Evolutionary conservation across 2,113 vertebrate genomes (phyloP), one percentile per base, ranked within the genome.

Genomic region (Cephalopterus ornatus): DNA sequence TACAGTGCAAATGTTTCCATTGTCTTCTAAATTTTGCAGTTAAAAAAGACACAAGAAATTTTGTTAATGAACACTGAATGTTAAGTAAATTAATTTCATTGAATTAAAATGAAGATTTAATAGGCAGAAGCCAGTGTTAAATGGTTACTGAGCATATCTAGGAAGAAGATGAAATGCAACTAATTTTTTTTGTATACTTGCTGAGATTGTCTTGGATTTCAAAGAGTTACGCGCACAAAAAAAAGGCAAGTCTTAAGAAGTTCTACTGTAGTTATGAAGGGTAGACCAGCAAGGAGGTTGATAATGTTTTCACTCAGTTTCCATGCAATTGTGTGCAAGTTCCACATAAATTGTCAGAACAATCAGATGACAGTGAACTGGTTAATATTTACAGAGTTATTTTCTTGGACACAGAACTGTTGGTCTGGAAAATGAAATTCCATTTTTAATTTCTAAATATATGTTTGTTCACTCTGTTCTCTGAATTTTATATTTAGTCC

Each of bases 401-500:
- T 41, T 88, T 92, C 62, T 77, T 95, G 68, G 85, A 62, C 77
- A 74, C 72, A 77, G 37, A 95, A 39, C 33, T 89, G 56, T 81
- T 88, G 52, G 50, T 84, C 39, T 95, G 93, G 77, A 95, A 96
- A 97, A 95, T 82, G 61, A 82, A 92, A 87, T 95, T 91, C 91
- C 52, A 32, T 37, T 89, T 88, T 92, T 78, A 56, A 76, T 93
- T 92, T 95, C 89, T 95, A 95, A 95, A 95, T 93, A 89, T 87
- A 67, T 87, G 68, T 84, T 86, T 95, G 86, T 85, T 94, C 80
- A 26, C 14, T 66, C 19, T 78, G 68, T 76, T 95, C 33, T 67
- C 80, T 80, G 47, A 56, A 65, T 89, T 91, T 95, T 96, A 93
- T 95, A 92, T 95, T 96, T 96, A 94, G 95, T 78, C 27, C 62